Conservation (phyloP, 2,888 invertebrate species). For the Andrena hattorfiana region DNA sequence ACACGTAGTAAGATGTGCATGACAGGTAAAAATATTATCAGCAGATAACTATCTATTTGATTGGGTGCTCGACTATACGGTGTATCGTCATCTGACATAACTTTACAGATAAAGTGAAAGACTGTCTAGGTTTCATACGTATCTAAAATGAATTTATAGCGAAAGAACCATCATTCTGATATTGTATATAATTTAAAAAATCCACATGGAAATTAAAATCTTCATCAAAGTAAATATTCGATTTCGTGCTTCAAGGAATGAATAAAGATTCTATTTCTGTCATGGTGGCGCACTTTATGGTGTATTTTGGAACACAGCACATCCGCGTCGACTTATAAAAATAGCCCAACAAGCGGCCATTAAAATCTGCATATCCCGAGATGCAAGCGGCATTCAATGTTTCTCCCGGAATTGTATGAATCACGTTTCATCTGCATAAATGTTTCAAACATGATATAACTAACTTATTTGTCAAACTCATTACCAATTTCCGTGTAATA, state of each 20-base stretch:
- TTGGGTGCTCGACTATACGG: neutral
- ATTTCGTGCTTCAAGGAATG: neutral
- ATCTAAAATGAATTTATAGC: no score
- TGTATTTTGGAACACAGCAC: conserved; percentile 30
- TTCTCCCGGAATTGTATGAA: conserved; percentile 7
- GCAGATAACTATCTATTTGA: neutral
- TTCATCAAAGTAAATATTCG: neutral
- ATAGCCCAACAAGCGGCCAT: conserved; percentile 35
- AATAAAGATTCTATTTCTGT: conserved; percentile 14
- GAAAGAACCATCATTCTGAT: no score
- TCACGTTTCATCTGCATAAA: conserved; percentile 1
- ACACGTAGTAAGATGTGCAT: no score
- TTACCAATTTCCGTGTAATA: neutral
- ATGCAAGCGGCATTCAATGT: conserved; percentile 20
- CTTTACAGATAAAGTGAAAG: neutral
- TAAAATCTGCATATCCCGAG: conserved; percentile 40
- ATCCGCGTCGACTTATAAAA: conserved; percentile 16
- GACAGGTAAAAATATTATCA: neutral
- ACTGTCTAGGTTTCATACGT: neutral
- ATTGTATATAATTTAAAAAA: neutral
- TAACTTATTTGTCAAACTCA: neutral
- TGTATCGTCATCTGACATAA: neutral
- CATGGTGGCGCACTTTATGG: conserved; percentile 18
- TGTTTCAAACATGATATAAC: neutral
- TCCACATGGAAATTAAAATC: neutral